Conservation (phyloP, 2,797 vertebrate genomes). For the Gymnocypris eckloni region DNA sequence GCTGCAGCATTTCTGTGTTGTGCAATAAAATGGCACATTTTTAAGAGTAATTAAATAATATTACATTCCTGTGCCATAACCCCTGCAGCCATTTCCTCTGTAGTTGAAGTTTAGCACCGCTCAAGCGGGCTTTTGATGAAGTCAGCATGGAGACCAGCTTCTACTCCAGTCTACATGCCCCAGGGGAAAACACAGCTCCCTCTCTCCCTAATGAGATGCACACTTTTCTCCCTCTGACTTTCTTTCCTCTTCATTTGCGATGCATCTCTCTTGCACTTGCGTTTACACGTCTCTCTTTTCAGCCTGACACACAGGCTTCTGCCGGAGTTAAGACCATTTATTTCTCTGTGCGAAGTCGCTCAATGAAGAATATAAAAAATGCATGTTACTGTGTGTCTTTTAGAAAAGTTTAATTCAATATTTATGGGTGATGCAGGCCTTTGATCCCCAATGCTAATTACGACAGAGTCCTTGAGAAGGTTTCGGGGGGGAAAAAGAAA, state of each 20-base stretch:
- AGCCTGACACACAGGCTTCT: slow-evolving; percentile 37
- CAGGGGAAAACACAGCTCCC: slow-evolving; percentile 60
- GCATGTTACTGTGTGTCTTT: slow-evolving; percentile 32
- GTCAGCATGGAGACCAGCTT: slow-evolving; percentile 49
- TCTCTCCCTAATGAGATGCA: slow-evolving; percentile 72
- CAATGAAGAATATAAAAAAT: slow-evolving; percentile 43
- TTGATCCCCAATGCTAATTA: slow-evolving; percentile 71
- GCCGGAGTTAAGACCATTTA: slow-evolving; percentile 19
- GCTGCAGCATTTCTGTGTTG: neutral
- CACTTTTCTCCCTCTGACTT: slow-evolving; percentile 45
- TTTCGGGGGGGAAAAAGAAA: slow-evolving; percentile 63
- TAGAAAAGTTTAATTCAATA: slow-evolving; percentile 66
- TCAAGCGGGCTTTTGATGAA: slow-evolving; percentile 52
- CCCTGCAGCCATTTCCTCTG: slow-evolving; percentile 37
- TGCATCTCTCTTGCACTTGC: slow-evolving; percentile 37
- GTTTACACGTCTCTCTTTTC: slow-evolving; percentile 29
- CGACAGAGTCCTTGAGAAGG: slow-evolving; percentile 70
- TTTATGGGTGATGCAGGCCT: slow-evolving; percentile 68
- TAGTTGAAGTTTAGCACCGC: slow-evolving; percentile 45
- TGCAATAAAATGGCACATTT: slow-evolving; percentile 28
- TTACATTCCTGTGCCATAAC: slow-evolving; percentile 33
- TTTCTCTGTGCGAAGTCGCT: slow-evolving; percentile 37
- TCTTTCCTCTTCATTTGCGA: slow-evolving; percentile 45
- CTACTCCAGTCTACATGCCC: slow-evolving; percentile 59
- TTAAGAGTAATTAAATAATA: slow-evolving; percentile 46